A percentile compares a stretch with the other conserved stretches of the same genome.
Evolutionary conservation across 64 coral and sea anemone species (phyloP).

Genomic region (Stichodactyla mertensii): DNA sequence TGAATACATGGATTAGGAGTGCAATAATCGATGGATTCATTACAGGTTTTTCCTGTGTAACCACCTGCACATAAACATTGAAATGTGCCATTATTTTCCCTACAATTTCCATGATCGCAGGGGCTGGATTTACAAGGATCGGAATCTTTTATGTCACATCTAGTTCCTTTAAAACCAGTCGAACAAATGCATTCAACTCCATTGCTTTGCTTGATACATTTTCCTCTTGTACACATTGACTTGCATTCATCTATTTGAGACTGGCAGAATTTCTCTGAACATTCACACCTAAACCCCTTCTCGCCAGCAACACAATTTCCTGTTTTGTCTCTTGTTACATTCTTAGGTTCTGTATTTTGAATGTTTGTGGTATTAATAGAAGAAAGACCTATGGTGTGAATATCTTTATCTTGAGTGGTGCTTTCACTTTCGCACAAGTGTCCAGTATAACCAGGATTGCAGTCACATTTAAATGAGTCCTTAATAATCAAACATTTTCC

Average conservation of each 20-base stretch:
- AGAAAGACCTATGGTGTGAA: conserved; percentile 24
- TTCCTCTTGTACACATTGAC: conserved; percentile 26
- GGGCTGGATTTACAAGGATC: conserved; percentile 40
- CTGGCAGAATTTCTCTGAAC: conserved; percentile 28
- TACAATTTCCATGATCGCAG: conserved; percentile 59
- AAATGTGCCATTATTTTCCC: not conserved
- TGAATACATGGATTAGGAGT: conserved; percentile 50
- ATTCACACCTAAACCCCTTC: conserved; percentile 7
- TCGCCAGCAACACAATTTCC: not conserved
- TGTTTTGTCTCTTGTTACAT: not conserved
- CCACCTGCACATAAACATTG: conserved; percentile 12
- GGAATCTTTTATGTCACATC: conserved; percentile 33
- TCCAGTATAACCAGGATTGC: conserved; percentile 14
- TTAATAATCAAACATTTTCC: conserved; percentile 34
- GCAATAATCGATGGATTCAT: conserved; percentile 28
- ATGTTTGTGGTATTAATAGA: not conserved
- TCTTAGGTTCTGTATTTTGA: conserved; percentile 7
- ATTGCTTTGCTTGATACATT: conserved; percentile 14
- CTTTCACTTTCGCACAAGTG: conserved; percentile 1
- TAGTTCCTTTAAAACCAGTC: conserved; percentile 41
- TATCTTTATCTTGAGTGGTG: conserved; percentile 9
- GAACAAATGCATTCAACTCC: conserved; percentile 40
- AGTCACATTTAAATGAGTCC: conserved; percentile 37
- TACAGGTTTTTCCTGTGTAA: conserved; percentile 13
- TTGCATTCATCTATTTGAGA: conserved; percentile 24